Base-by-base conservation (phyloP, 2,888 invertebrate species). In the Synanthedon tipuliformis region DNA sequence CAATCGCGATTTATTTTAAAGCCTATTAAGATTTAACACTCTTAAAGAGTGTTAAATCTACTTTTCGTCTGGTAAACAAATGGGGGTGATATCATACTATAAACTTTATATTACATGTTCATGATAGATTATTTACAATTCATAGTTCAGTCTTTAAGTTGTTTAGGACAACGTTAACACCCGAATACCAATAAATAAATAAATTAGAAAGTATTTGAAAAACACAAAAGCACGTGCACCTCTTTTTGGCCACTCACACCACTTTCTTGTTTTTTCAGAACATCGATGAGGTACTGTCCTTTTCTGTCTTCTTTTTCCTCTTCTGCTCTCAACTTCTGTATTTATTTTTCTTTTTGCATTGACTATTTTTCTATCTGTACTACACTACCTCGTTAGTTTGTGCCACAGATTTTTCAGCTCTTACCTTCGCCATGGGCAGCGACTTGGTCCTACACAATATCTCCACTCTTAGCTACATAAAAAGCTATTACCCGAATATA, bases 221-320 rank as follows among this genome's bases (percentile, higher is more conserved):
- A 49, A 49, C 49, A 49, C 45, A 13, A 34, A 34, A 63, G 80
- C 83, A 81, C 80, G 64, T 68, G 78, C 85, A 83, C 78, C 62
- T 70, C 71, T 70, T 69, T 64, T 71, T 67, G 59, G 69, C 73
- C 72, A 81, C 82, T 86, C 70, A 86, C 84, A 69, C 75, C 78
- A 78, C 75, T 87, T 83, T 88, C 84, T 88, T 88, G 69, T 88
- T 81, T 89, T 89, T 89, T 89, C 89, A 89, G 89, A 88, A 81
- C 84, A 78, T 86, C 85, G 81, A 79, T 83, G 89, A 89, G 89
- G 89, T 89, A 89, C 84, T 87, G 85, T 81, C 75, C 73, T 66
- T 69, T 78, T 75, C 77, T 75, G 74, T 73, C 73, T 71, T 49
- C 23, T 18, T 16, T 7, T 45, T 45, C 15, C 45, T 45, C 45